Evolutionary conservation across 2,888 invertebrate genomes (phyloP).

Genomic region (Suillia variegata): DNA sequence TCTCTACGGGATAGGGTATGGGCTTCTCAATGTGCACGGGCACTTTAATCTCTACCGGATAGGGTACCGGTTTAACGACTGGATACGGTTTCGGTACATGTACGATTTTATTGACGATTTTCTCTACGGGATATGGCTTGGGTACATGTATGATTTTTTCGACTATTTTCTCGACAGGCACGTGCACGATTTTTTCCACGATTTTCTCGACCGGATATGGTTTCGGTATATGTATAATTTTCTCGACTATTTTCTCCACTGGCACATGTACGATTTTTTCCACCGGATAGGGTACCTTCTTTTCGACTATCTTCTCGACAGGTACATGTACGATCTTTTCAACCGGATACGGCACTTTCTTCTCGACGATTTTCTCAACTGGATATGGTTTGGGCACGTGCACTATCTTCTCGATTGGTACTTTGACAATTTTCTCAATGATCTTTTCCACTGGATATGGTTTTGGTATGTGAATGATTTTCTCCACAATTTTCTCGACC

Average conservation of each 20-base stretch:
- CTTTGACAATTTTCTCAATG: conserved; percentile 46
- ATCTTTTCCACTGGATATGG: conserved; percentile 62
- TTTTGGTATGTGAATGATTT: conserved; percentile 61
- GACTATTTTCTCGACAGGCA: conserved; percentile 64
- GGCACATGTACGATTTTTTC: conserved; percentile 64
- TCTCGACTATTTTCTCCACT: conserved; percentile 52
- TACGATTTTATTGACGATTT: conserved; percentile 58
- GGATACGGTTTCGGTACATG: conserved; percentile 59
- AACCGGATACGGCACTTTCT: conserved; percentile 41
- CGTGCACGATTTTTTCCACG: conserved; percentile 61
- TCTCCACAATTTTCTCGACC: conserved; percentile 63
- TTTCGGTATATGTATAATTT: conserved; percentile 61
- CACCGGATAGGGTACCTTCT: conserved; percentile 55
- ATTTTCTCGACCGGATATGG: conserved; percentile 61
- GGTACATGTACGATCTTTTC: conserved; percentile 58
- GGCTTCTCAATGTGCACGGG: conserved; percentile 60
- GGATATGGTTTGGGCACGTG: conserved; percentile 60
- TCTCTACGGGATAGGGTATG: conserved; percentile 47
- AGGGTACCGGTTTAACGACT: conserved; percentile 59
- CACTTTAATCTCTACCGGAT: conserved; percentile 62
- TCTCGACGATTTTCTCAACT: conserved; percentile 51
- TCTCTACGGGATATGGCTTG: conserved; percentile 62
- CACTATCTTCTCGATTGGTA: conserved; percentile 51
- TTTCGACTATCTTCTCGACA: conserved; percentile 60
- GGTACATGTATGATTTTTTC: conserved; percentile 64